phyloP scores from a whole-genome alignment of 2,888 invertebrate species.

The Pheosia gnoma region DNA sequence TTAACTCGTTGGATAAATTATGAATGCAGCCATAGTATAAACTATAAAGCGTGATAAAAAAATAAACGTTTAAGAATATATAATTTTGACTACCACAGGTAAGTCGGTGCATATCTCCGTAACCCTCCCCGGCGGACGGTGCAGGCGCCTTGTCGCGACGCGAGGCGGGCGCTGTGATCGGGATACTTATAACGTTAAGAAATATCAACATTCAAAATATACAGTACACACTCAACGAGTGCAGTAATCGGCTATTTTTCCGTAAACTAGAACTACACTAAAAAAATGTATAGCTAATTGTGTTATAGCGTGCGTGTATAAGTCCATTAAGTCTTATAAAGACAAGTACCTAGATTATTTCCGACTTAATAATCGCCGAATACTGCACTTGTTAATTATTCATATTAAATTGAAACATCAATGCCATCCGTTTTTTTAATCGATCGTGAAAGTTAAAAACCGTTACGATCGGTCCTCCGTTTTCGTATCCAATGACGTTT shows the following conservation, averaged over 20 bases:
- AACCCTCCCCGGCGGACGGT: too few species aligned
- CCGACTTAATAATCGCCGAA: not conserved
- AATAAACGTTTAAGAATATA: too few species aligned
- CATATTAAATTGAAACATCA: not conserved
- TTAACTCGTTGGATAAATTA: too few species aligned
- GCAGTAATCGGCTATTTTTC: constrained; percentile 11
- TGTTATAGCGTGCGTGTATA: not conserved
- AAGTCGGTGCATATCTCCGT: constrained; percentile 5
- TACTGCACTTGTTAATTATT: not conserved
- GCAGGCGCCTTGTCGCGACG: constrained; percentile 7
- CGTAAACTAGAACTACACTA: too few species aligned
- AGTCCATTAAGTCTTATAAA: not conserved
- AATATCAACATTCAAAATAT: constrained; percentile 21
- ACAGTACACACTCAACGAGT: constrained; percentile 20
- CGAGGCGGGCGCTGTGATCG: constrained; percentile 12
- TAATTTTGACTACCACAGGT: not conserved
- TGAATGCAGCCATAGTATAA: too few species aligned
- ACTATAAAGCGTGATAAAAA: too few species aligned
- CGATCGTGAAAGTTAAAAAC: not conserved
- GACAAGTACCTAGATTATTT: not conserved
- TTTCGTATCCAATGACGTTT: constrained; percentile 28
- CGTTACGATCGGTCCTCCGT: not conserved
- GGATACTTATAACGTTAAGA: constrained; percentile 15
- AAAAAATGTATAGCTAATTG: too few species aligned
- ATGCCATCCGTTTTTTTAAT: not conserved